Evolutionary conservation across 2,113 vertebrate species (phyloP), one percentile per base, ranked within the genome.

Genomic region (Ciconia maguari): DNA sequence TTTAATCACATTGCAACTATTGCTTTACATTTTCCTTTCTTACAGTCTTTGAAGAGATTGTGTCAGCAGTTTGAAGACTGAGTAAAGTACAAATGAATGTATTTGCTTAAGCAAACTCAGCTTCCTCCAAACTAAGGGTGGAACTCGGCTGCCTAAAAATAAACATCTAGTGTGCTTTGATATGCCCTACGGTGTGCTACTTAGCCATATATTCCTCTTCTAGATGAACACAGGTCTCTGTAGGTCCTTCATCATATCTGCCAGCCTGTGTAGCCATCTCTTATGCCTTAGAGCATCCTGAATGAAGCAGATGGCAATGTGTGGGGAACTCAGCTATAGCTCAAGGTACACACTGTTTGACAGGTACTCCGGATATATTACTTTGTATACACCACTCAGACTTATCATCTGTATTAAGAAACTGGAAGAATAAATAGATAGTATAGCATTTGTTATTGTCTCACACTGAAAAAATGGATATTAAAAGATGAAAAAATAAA

Each of bases 381-480:
- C 9, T 77, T 70, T 54, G 6, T 46, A 27, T 51, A 20, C 2
- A 76, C 3, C 18, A 58, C 9, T 82, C 20, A 62, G 11, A 57
- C 8, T 80, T 48, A 57, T 12, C 32, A 34, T 36, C 11, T 25
- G 2, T 69, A 3, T 48, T 24, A 70, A 58, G 18, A 57, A 57
- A 61, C 14, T 49, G 11, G 21, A 66, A 82, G 12, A 78, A 61
- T 52, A 72, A 70, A 44, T 57, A 52, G 4, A 7, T 57, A 38
- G 16, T 19, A 83, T 29, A 36, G 1, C 5, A 52, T 61, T 82
- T 88, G 3, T 51, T 88, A 11, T 38, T 74, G 32, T 57, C 13
- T 7, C 21, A 7, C 9, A 62, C 8, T 71, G 10, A 25, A 70
- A 87, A 16, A 87, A 92, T 0, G 0, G 24, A 8, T 71, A 54